Evolutionary conservation across 1,140 invertebrate genomes (phyloP), one percentile per base, ranked within the genome.

Genomic region (Argopecten irradians): DNA sequence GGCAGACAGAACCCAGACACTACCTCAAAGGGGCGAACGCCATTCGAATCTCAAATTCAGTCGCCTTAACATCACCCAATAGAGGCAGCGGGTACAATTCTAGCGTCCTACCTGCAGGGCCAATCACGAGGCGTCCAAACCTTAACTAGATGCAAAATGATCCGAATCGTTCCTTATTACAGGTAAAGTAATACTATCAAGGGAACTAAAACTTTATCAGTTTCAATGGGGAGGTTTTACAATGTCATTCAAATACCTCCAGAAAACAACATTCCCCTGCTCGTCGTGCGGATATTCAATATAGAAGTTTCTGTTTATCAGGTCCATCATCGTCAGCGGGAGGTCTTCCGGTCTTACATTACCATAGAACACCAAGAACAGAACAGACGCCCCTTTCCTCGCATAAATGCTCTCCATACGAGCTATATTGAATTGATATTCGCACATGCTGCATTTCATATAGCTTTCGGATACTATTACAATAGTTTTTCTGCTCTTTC

Each of bases 391-490:
- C 22, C 89, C 91, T 33, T 84, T 34, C 33, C 89, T 55, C 19
- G 92, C 85, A 82, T 92, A 82, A 16, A 91, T 32, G 19, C 87
- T 86, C 55, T 93, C 93, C 91, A 93, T 91, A 35, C 87, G 85
- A 22, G 93, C 93, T 90, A 93, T 94, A 89, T 97, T 96, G 22
- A 96, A 96, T 93, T 97, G 97, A 96, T 96, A 97, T 83, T 96
- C 92, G 92, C 97, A 97, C 97, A 97, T 97, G 34, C 97, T 96
- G 36, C 71, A 86, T 3, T 82, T 36, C 0, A 89, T 34, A 86
- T 87, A 89, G 19, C 28, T 82, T 0, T 16, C 71, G 8, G 88
- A 87, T 39, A 87, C 11, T 13, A 89, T 93, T 34, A 97, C 93
- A 43, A 97, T 93, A 34, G 97, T 96, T 93, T 96, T 96, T 82